A percentile compares a stretch with the other conserved stretches of the same genome.
Conservation (phyloP, 2,888 invertebrate genomes). For the Sceliomorpha sp. region DNA sequence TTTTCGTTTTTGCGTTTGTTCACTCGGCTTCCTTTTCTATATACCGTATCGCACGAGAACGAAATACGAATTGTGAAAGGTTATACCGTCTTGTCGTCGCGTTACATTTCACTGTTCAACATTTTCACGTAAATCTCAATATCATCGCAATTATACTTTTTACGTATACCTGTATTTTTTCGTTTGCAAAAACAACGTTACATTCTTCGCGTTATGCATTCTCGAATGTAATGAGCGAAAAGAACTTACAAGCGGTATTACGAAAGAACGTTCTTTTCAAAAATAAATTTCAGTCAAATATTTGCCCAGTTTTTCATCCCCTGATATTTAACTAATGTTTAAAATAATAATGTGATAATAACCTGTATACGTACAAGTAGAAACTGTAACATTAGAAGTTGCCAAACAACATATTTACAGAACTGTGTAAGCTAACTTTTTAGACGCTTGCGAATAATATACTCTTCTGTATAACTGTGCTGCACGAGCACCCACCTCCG, state of each 20-base stretch:
- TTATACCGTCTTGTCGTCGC: slow-evolving; percentile 7
- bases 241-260: no score
- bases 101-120: slow-evolving; percentile 1
- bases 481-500: background rate
- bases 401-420: slow-evolving; percentile 16
- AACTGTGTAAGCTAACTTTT: slow-evolving; percentile 40
- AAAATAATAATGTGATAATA: no score
- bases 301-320: no score
- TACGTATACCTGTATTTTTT: no score
- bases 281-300: no score
- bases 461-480: slow-evolving; percentile 32
- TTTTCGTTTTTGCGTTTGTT: slow-evolving; percentile 45
- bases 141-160: no score
- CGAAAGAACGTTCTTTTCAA: no score
- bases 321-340: no score
- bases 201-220: no score
- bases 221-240: no score
- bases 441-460: slow-evolving; percentile 46
- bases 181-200: no score
- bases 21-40: slow-evolving; percentile 24
- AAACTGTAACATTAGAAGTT: slow-evolving; percentile 15
- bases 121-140: no score
- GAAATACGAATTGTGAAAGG: slow-evolving; percentile 16
- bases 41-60: background rate
- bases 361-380: slow-evolving; percentile 19